Evolutionary conservation across 2,888 invertebrate genomes (phyloP).

Genomic region (Brenthis hecate): DNA sequence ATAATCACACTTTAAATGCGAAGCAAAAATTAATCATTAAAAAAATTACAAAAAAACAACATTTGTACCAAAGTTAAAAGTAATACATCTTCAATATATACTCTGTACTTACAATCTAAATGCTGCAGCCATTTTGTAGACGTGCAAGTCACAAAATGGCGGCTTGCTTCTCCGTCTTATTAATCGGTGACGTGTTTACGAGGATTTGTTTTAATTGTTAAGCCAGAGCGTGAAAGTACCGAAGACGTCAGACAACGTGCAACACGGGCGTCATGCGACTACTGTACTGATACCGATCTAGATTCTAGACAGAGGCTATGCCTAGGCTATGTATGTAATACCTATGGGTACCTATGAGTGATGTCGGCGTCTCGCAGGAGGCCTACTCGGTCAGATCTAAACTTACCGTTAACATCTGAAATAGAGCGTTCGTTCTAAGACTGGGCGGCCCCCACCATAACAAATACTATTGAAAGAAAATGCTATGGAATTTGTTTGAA

Average conservation of each 20-base stretch:
- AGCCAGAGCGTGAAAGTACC: conserved; percentile 46
- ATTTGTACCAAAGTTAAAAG: conserved; percentile 66
- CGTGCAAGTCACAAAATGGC: conserved; percentile 65
- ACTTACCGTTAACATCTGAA: conserved; percentile 83
- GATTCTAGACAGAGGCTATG: conserved; percentile 1
- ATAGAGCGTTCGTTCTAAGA: conserved; percentile 75
- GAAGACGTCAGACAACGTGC: conserved; percentile 49
- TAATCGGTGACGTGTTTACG: conserved; percentile 38
- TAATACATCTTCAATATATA: conserved; percentile 62
- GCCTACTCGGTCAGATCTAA: conserved; percentile 69
- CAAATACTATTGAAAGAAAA: conserved; percentile 68
- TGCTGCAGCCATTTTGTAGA: conserved; percentile 67
- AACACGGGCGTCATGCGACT: conserved; percentile 49
- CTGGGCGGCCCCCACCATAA: conserved; percentile 73
- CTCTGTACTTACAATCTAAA: conserved; percentile 75
- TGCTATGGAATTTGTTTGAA: conserved; percentile 76
- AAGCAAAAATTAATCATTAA: conserved; percentile 67
- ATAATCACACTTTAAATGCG: conserved; percentile 79
- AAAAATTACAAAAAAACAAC: conserved; percentile 61
- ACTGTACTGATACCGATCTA: conserved; percentile 35
- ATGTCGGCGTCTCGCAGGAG: conserved; percentile 42
- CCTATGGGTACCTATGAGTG: conserved; percentile 28
- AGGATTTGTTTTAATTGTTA: conserved; percentile 37
- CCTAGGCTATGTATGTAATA: conserved; percentile 11
- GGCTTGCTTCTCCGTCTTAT: conserved; percentile 49